Evolutionary conservation across 2,888 invertebrate genomes (phyloP).

Genomic region (Ornithoptera priamus): DNA sequence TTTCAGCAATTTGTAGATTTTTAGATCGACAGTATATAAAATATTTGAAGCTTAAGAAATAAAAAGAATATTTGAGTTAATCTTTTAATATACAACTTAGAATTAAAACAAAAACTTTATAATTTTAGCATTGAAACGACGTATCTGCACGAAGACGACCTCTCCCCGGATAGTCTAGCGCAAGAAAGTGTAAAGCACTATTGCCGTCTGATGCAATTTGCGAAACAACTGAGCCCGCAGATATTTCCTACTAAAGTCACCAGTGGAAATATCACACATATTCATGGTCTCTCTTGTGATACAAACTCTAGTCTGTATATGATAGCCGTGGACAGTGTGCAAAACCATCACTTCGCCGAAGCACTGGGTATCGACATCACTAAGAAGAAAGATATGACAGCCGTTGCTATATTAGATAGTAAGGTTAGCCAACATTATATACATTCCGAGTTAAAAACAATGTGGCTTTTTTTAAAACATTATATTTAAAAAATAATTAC

Average conservation of each 20-base stretch:
- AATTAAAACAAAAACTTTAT: too few species aligned
- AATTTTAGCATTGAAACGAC: slow-evolving; percentile 65
- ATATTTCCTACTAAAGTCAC: slow-evolving; percentile 50
- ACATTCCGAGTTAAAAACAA: neutral
- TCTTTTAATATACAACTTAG: too few species aligned
- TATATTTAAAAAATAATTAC: too few species aligned
- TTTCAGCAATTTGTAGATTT: too few species aligned
- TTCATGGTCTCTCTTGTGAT: slow-evolving; percentile 74
- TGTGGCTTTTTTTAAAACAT: too few species aligned
- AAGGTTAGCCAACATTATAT: slow-evolving; percentile 71
- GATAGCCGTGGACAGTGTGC: slow-evolving; percentile 86
- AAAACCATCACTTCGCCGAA: slow-evolving; percentile 87
- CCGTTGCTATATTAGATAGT: slow-evolving; percentile 85
- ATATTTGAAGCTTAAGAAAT: too few species aligned
- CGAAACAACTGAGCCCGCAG: slow-evolving; percentile 59
- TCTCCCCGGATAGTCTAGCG: slow-evolving; percentile 76
- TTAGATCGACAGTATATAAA: too few species aligned
- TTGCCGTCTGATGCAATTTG: slow-evolving; percentile 64
- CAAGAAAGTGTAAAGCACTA: slow-evolving; percentile 61
- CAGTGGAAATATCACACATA: slow-evolving; percentile 47
- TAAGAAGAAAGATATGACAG: slow-evolving; percentile 81
- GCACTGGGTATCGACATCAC: slow-evolving; percentile 85
- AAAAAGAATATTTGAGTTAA: too few species aligned
- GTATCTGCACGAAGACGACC: slow-evolving; percentile 70
- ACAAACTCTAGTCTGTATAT: slow-evolving; percentile 61